Base-by-base conservation (phyloP, 2,113 vertebrate species). In the Alligator sinensis region DNA sequence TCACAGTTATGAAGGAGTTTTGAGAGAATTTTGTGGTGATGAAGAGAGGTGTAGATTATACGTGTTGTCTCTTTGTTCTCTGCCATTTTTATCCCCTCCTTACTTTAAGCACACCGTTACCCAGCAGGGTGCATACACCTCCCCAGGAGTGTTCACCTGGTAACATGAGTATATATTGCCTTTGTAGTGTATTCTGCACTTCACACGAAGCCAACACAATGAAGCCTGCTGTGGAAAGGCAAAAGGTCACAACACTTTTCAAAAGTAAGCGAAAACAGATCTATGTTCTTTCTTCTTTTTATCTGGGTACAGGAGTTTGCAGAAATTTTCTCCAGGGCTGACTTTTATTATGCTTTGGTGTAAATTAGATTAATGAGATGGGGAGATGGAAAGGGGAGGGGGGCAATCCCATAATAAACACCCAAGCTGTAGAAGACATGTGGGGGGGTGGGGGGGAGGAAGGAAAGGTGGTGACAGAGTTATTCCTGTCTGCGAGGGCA, bases 331-430 rank as follows among this genome's bases (percentile, higher is more conserved):
- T 66, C 17, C 63, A 16, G 25, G 63, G 27, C 63, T 66, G 63
- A 17, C 59, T 60, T 28, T n/a, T 28, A n/a, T n/a, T 7, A 9
- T n/a, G 63, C 7, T 15, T 66, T 17, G 27, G 63, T 66, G 27
- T 25, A n/a, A n/a, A n/a, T 16, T n/a, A 66, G 15, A 28, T 4
- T 28, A n/a, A 15, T n/a, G 63, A 64, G 63, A 64, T 64, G 63
- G 10, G 13, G 14, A 66, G 14, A n/a, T n/a, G 28, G 18, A 58
- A 68, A 19, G 57, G 18, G 5, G 2, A 47, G 7, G 47, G 47
- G 7, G 21, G 27, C 54, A 28, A 34, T 1, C 0, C 0, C 4
- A 0, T 0, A 5, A 1, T 9, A 66, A 79, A 16, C 5, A 8
- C 15, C 63, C n/a, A 28, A 16, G 28, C 6, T n/a, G 63, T 66